Conservation (phyloP, 2,888 invertebrate species). For the Augochlorella aurata region DNA sequence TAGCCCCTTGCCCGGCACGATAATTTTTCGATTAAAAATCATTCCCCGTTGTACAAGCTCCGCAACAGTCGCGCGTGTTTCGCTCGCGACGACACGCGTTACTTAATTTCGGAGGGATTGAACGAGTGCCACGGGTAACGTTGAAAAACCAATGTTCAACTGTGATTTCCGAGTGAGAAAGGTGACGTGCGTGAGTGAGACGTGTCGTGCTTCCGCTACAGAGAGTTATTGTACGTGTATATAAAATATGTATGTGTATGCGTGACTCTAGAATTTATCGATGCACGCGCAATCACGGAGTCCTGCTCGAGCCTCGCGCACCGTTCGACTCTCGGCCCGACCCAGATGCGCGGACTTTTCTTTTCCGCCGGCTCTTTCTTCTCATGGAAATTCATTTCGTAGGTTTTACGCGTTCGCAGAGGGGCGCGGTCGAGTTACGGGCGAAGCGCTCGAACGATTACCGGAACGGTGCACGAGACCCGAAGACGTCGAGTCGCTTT, state of each 20-base stretch:
- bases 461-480: not conserved
- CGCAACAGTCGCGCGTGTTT: conserved; percentile 1
- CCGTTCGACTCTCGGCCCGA: not conserved
- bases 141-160: conserved; percentile 69
- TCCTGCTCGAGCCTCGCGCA: conserved; percentile 29
- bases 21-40: conserved; percentile 42
- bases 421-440: not conserved
- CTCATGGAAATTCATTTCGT: no score
- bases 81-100: conserved; percentile 28
- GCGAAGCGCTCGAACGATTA: not conserved
- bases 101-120: conserved; percentile 36
- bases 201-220: conserved; percentile 53
- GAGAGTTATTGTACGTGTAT: conserved; percentile 50
- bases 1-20: not conserved
- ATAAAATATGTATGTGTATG: conserved; percentile 41
- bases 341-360: not conserved
- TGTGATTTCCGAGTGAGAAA: conserved; percentile 69
- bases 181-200: conserved; percentile 50
- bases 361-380: not conserved
- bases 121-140: conserved; percentile 63
- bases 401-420: not conserved
- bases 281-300: conserved; percentile 50
- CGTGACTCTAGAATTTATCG: conserved; percentile 57
- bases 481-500: conserved; percentile 12
- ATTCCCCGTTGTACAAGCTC: conserved; percentile 16